Conservation (phyloP, 2,797 vertebrate genomes). For the Macrochelys suwanniensis region DNA sequence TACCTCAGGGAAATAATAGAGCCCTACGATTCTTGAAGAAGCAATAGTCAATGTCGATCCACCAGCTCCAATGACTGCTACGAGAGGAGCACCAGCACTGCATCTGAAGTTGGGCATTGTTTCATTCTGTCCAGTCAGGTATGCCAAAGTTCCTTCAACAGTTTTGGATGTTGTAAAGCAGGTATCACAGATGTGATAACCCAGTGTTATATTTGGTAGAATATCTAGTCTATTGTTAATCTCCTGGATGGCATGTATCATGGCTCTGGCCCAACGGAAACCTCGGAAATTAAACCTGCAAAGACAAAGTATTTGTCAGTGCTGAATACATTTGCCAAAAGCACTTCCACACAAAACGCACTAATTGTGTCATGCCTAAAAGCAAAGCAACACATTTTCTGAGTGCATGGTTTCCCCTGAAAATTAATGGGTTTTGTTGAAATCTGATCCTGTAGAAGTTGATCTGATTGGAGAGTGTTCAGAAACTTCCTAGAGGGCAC, state of each 20-base stretch:
- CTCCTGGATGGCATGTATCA: slow-evolving; percentile 89
- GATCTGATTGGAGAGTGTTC: background rate
- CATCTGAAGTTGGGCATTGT: slow-evolving; percentile 90
- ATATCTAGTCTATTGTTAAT: slow-evolving; percentile 83
- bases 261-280: slow-evolving; percentile 90
- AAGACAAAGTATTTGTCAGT: background rate
- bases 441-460: background rate
- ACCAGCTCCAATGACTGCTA: slow-evolving; percentile 87
- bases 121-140: slow-evolving; percentile 90
- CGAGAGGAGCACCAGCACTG: slow-evolving; percentile 83
- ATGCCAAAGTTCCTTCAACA: slow-evolving; percentile 88
- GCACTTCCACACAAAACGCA: background rate
- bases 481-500: background rate
- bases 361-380: background rate
- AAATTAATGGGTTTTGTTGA: background rate
- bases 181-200: slow-evolving; percentile 90
- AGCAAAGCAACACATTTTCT: background rate
- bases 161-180: slow-evolving; percentile 91
- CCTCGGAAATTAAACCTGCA: slow-evolving; percentile 89
- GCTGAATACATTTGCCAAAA: background rate
- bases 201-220: slow-evolving; percentile 85
- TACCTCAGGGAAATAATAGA: slow-evolving; percentile 91
- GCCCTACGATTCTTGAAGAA: slow-evolving; percentile 88
- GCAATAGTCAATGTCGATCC: slow-evolving; percentile 89
- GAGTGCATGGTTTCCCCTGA: background rate